These are phyloP conservation scores for Pecten maximus DNA, from an alignment of 2,888 invertebrate genomes.

Conservation along the genomic window DNA sequence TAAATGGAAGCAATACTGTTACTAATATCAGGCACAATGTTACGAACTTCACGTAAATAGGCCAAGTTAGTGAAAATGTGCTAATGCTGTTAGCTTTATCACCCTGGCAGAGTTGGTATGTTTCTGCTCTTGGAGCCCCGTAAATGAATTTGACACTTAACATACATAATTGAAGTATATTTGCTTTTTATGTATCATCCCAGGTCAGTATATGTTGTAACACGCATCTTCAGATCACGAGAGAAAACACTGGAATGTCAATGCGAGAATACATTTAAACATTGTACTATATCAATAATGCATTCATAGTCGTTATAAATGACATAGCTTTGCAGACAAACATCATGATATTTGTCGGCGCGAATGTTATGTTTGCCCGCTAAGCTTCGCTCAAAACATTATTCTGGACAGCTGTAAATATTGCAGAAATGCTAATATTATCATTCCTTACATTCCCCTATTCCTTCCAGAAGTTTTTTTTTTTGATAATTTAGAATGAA, in stretches of 20 bases:
- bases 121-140: neutral
- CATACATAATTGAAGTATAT: conserved; percentile 4
- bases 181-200: neutral
- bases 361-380: no score
- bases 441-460: no score
- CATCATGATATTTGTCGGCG: no score
- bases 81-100: neutral
- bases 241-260: neutral
- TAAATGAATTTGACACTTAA: neutral
- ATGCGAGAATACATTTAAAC: neutral
- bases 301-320: no score
- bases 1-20: neutral
- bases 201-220: neutral
- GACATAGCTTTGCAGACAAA: no score
- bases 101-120: neutral
- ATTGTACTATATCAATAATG: neutral
- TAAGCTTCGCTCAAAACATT: no score
- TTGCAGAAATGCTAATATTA: no score
- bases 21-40: neutral
- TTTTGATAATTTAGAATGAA: no score
- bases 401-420: no score
- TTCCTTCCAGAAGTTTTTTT: no score
- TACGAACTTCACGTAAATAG: neutral
- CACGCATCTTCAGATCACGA: neutral
- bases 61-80: neutral